Evolutionary conservation across 2,797 vertebrate genomes (phyloP).

Genomic region (Leuciscus waleckii): DNA sequence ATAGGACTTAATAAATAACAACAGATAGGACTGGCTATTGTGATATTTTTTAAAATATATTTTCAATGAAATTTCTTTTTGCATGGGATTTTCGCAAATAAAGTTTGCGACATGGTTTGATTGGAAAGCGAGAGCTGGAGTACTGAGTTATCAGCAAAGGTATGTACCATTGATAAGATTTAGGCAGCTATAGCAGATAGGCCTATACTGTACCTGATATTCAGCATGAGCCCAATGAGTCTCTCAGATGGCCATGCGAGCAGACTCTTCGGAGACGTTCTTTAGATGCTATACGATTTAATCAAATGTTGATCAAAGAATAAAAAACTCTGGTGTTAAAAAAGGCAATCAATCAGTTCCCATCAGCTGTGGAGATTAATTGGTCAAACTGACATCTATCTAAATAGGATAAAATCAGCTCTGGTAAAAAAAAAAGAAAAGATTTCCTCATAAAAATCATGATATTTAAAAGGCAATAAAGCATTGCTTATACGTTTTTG

Average conservation of each 20-base stretch:
- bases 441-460: neutral
- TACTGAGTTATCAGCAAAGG: neutral
- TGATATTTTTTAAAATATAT: too few relatives aligned
- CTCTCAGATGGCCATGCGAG: neutral
- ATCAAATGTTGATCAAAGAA: constrained; percentile 17
- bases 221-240: neutral
- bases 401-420: neutral
- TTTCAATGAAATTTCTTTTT: neutral
- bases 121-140: constrained; percentile 11
- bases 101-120: neutral
- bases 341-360: constrained; percentile 18
- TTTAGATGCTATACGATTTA: constrained; percentile 7
- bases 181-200: neutral
- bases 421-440: neutral
- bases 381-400: neutral
- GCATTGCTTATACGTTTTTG: neutral
- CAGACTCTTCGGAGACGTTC: neutral
- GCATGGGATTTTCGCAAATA: neutral
- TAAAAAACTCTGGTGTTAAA: neutral
- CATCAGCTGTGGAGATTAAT: neutral
- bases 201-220: neutral
- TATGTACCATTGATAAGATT: constrained; percentile 1
- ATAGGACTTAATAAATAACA: neutral
- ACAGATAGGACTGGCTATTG: neutral
- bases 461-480: neutral